Percentiles rank a stretch among this genome's conserved stretches.
These are phyloP conservation scores for Electrophaes corylata DNA, from an alignment of 2,888 invertebrate species.

Conservation along the genomic window DNA sequence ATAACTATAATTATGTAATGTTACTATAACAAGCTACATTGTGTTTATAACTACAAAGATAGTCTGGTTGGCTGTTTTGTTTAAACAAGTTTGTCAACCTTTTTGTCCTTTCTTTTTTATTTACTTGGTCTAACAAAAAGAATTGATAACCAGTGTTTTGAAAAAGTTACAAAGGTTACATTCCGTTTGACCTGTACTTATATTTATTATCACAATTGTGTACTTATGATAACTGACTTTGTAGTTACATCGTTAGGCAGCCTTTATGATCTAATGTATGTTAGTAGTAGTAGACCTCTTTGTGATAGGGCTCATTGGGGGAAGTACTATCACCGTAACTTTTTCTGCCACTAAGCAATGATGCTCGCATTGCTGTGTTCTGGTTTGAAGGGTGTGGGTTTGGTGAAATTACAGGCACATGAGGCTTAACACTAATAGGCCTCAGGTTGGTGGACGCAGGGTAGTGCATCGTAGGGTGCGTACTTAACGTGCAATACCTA, in stretches of 20 bases:
- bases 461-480: too few relatives aligned
- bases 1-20: background rate
- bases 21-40: background rate
- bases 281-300: too few relatives aligned
- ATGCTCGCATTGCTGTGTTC: too few relatives aligned
- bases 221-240: background rate
- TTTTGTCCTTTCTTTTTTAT: conserved; percentile 4
- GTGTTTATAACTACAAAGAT: background rate
- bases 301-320: too few relatives aligned
- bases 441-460: too few relatives aligned
- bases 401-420: too few relatives aligned
- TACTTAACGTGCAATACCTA: too few relatives aligned
- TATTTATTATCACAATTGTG: background rate
- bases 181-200: conserved; percentile 15
- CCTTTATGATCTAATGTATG: too few relatives aligned
- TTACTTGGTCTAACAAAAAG: background rate
- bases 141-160: conserved; percentile 9
- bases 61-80: background rate
- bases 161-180: conserved; percentile 9
- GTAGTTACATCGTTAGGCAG: background rate
- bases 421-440: too few relatives aligned
- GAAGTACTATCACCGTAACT: too few relatives aligned
- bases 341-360: too few relatives aligned
- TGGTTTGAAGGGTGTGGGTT: too few relatives aligned
- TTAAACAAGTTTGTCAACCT: conserved; percentile 3